Evolutionary conservation across 1,140 invertebrate species (phyloP), one percentile per base, ranked within the genome.

Genomic region (Cydia pomonella): DNA sequence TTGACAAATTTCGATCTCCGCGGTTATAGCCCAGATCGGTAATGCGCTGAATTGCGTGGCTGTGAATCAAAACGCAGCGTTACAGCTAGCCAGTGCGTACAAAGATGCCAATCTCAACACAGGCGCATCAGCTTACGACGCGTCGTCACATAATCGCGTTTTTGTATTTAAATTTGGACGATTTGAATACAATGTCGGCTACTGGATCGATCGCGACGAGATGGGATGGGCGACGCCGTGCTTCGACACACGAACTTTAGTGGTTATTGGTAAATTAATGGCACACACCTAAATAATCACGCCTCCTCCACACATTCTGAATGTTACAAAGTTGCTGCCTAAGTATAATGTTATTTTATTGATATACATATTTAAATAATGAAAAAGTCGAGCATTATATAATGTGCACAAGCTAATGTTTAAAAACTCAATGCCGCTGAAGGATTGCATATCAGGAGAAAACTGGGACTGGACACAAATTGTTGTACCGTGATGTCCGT

Each of bases 101-200:
- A 59, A 79, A 83, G 89, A 91, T 91, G 84, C 81, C 81, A 89
- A 92, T 90, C 87, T 84, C 73, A 38, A 41, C 27, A 74, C 84
- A 84, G 84, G 87, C 83, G 84, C 84, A 85, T 77, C 83, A 80
- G 80, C 87, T 90, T 87, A 90, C 84, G 77, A 79, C 80, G 72
- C 85, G 85, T 90, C 87, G 86, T 87, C 87, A 91, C 85, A 88
- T 92, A 91, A 92, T 92, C 90, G 88, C 84, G 85, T 80, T 87
- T 91, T 92, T 92, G 90, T 92, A 92, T 92, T 92, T 91, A 92
- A 92, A 92, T 92, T 86, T 78, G 76, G 74, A 81, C 77, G 72
- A 90, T 92, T 92, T 92, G 90, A 92, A 92, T 92, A 92, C 90
- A 92, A 92, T 92, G 87, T 81, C 41, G 74, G 89, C 90, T 92